Percentiles rank a stretch among this genome's conserved stretches.
phyloP scores from a whole-genome alignment of 2,888 invertebrate species.

The Phaonia tiefii region DNA sequence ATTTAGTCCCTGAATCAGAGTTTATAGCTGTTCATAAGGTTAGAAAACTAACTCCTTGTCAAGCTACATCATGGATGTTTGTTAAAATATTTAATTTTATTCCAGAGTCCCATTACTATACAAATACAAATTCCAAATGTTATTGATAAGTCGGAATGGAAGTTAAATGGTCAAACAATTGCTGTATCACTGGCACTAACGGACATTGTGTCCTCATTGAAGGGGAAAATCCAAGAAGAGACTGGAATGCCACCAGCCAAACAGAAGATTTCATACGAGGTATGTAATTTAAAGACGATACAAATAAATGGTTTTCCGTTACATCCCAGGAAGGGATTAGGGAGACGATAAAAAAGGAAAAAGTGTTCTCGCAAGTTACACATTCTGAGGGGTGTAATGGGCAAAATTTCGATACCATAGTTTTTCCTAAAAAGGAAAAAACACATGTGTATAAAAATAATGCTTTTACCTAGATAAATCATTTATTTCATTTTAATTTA shows the following conservation, averaged over 20 bases:
- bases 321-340: too few species aligned
- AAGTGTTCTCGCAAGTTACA: too few species aligned
- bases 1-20: slow-evolving; percentile 92
- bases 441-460: neutral
- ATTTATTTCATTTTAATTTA: too few species aligned
- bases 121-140: slow-evolving; percentile 91
- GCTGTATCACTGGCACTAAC: slow-evolving; percentile 88
- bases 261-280: slow-evolving; percentile 97
- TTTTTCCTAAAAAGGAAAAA: neutral
- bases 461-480: too few species aligned
- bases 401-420: neutral
- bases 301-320: too few species aligned
- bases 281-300: slow-evolving; percentile 76
- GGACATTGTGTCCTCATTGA: slow-evolving; percentile 91
- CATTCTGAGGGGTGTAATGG: too few species aligned
- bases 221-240: slow-evolving; percentile 90
- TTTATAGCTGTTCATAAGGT: slow-evolving; percentile 87
- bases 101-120: slow-evolving; percentile 88
- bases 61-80: too few species aligned
- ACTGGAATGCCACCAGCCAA: slow-evolving; percentile 97
- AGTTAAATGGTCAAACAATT: slow-evolving; percentile 93
- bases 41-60: too few species aligned
- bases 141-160: slow-evolving; percentile 97
- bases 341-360: too few species aligned
- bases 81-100: slow-evolving; percentile 5